Percentiles rank a stretch among this genome's conserved stretches.
Evolutionary conservation across 53 echinoderm and acorn worm genomes (phyloP).

Genomic region (Hippasteria phrygiana): DNA sequence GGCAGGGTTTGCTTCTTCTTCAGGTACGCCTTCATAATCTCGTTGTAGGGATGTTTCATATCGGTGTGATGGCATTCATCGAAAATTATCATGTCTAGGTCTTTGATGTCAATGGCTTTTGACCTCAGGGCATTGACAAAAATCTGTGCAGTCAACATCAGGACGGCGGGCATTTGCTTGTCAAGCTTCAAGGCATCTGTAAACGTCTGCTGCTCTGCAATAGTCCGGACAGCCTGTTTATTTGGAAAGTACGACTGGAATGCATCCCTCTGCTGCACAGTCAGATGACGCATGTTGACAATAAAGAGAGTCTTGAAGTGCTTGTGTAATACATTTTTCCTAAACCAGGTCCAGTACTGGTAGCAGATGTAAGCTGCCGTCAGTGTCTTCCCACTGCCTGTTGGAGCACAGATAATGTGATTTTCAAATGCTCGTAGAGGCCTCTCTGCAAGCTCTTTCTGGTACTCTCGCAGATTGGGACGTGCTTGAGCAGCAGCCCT

Average conservation of each 20-base stretch:
- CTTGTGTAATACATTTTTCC: not conserved
- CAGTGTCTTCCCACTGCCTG: constrained; percentile 81
- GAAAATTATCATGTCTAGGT: constrained; percentile 75
- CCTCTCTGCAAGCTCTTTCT: constrained; percentile 72
- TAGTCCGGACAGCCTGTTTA: constrained; percentile 20
- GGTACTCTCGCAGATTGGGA: constrained; percentile 60
- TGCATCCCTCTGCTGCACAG: constrained; percentile 75
- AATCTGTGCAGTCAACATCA: constrained; percentile 87
- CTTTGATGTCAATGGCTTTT: constrained; percentile 19
- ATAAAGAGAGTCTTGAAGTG: constrained; percentile 82
- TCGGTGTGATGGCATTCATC: constrained; percentile 90
- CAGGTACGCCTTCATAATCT: constrained; percentile 81
- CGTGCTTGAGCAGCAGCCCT: not conserved
- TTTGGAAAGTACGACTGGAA: constrained; percentile 64
- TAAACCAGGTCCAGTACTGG: constrained; percentile 25
- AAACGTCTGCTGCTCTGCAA: constrained; percentile 58
- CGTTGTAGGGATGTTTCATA: constrained; percentile 79
- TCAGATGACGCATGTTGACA: constrained; percentile 80
- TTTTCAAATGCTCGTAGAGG: constrained; percentile 61
- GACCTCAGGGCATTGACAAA: constrained; percentile 72
- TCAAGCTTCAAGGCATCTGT: constrained; percentile 60
- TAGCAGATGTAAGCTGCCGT: constrained; percentile 74
- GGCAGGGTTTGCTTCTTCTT: constrained; percentile 40
- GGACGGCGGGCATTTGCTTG: constrained; percentile 20
- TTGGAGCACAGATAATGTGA: constrained; percentile 87